Conservation (phyloP, 2,797 vertebrate species). For the Synaphobranchus kaupii region DNA sequence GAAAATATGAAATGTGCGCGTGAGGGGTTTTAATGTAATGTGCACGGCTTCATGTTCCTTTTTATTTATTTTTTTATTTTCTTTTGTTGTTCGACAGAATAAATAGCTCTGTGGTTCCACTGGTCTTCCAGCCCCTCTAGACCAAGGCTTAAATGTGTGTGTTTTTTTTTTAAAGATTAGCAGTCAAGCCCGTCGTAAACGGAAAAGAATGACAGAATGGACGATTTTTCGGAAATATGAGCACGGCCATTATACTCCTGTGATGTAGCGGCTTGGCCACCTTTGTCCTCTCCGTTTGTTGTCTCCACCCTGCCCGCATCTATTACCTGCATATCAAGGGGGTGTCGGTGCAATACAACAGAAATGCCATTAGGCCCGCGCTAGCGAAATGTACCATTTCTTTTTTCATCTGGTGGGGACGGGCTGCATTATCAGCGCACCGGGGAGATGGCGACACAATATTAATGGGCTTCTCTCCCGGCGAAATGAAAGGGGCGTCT, state of each 20-base stretch:
- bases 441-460: conserved; percentile 12
- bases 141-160: no score
- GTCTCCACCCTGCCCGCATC: not conserved
- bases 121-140: no score
- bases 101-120: not conserved
- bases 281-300: not conserved
- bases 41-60: not conserved
- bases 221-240: not conserved
- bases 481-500: conserved; percentile 20
- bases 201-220: not conserved
- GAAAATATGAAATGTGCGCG: no score
- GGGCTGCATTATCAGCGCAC: not conserved
- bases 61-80: not conserved
- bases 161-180: not conserved
- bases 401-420: not conserved
- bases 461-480: conserved; percentile 17
- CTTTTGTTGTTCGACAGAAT: not conserved
- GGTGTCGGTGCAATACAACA: not conserved
- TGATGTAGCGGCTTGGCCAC: not conserved
- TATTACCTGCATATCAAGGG: not conserved
- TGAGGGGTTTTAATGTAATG: no score
- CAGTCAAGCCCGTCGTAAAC: not conserved
- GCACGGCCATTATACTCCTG: not conserved
- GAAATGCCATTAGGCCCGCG: not conserved
- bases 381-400: not conserved